phyloP scores from a whole-genome alignment of 2,797 vertebrate species.

The Mionectes olivaceus region DNA sequence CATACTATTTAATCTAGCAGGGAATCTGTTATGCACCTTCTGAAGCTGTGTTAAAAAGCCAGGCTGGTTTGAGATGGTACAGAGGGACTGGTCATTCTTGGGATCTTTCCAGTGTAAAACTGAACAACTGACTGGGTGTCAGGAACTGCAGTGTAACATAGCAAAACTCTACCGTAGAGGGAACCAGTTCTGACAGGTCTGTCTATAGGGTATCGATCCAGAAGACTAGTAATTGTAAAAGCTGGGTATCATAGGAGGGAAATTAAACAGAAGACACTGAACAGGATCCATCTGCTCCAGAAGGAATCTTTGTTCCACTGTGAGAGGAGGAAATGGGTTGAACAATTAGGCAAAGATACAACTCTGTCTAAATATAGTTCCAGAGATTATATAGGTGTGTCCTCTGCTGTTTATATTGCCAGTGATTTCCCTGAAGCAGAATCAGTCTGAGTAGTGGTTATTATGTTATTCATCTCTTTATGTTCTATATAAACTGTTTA shows the following conservation, averaged over 20 bases:
- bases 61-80: not conserved
- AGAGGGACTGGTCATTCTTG: not conserved
- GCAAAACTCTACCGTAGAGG: not conserved
- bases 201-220: not conserved
- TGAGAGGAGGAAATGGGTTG: not conserved
- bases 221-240: not conserved
- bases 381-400: not conserved
- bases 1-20: not conserved
- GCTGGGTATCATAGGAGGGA: not conserved
- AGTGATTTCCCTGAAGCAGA: not conserved
- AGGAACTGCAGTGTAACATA: not conserved
- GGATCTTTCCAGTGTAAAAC: not conserved
- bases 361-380: not conserved
- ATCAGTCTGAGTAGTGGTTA: not conserved
- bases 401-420: not conserved
- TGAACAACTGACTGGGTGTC: not conserved
- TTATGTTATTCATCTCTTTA: not conserved
- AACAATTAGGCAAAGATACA: not conserved
- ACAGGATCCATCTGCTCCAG: not conserved
- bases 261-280: not conserved
- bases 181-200: not conserved
- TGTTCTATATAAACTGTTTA: not conserved
- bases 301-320: not conserved
- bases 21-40: not conserved
- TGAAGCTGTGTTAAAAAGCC: not conserved